Conservation (phyloP, 2,888 invertebrate species). For the Coelinius sp. region DNA sequence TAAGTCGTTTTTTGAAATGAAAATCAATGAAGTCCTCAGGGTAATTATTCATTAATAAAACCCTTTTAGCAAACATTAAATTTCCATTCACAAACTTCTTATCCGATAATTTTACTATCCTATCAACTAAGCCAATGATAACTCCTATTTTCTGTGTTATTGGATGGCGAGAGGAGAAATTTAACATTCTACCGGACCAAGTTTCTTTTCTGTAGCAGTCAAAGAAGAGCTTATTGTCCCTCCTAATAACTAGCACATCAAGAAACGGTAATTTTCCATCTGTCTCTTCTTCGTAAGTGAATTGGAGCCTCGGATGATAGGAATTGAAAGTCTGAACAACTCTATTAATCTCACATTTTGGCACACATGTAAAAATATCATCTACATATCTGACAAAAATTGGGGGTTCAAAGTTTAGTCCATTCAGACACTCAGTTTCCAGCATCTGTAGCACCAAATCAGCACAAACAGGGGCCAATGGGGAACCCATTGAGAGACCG, state of each 20-base stretch:
- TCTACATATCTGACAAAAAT: background rate
- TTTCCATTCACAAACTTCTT: background rate
- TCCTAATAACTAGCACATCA: background rate
- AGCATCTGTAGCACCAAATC: background rate
- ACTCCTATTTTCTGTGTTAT: background rate
- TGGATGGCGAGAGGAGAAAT: background rate
- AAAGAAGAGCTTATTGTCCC: background rate
- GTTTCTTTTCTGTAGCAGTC: background rate
- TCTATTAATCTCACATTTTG: background rate
- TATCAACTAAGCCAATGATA: background rate
- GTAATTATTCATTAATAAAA: background rate
- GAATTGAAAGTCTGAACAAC: background rate
- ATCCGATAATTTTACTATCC: background rate
- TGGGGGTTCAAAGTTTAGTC: background rate
- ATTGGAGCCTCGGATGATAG: background rate
- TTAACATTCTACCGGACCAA: background rate
- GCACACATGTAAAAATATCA: background rate
- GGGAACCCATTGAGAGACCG: background rate
- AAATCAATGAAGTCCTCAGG: background rate
- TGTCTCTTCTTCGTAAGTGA: background rate
- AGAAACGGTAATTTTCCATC: background rate
- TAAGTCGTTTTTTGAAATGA: background rate
- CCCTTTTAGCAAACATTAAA: background rate
- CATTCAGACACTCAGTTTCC: background rate
- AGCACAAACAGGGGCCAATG: background rate